Evolutionary conservation across 2,888 invertebrate species (phyloP).

Genomic region (Microplitis deprimator): DNA sequence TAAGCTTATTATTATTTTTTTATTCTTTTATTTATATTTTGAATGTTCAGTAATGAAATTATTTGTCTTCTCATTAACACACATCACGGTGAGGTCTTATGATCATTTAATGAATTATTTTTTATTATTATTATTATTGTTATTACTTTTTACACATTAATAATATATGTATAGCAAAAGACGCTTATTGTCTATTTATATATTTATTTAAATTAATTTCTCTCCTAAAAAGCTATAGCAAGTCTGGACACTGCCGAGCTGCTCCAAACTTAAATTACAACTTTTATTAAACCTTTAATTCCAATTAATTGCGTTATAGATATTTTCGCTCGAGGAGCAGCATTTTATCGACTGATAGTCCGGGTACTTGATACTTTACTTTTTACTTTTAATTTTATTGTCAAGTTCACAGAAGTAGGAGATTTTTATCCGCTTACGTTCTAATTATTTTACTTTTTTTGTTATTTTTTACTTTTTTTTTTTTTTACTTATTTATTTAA

Average conservation of each 20-base stretch:
- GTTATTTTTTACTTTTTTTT: slow-evolving; percentile 31
- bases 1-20: slow-evolving; percentile 31
- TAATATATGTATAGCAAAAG: slow-evolving; percentile 54
- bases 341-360: slow-evolving; percentile 34
- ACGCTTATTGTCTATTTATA: slow-evolving; percentile 52
- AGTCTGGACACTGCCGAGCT: slow-evolving; percentile 58
- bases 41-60: background rate
- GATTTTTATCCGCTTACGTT: slow-evolving; percentile 61
- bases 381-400: slow-evolving; percentile 59
- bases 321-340: slow-evolving; percentile 35
- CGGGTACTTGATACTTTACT: slow-evolving; percentile 48
- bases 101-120: slow-evolving; percentile 17
- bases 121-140: slow-evolving; percentile 30
- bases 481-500: slow-evolving; percentile 16
- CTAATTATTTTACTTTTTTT: slow-evolving; percentile 49
- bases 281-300: slow-evolving; percentile 2
- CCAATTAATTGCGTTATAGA: slow-evolving; percentile 52
- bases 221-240: slow-evolving; percentile 56
- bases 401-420: slow-evolving; percentile 65
- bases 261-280: slow-evolving; percentile 49
- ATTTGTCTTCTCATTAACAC: slow-evolving; percentile 38
- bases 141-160: slow-evolving; percentile 48
- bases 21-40: background rate
- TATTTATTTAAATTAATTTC: slow-evolving; percentile 39
- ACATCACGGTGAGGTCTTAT: slow-evolving; percentile 38